Base-by-base conservation (phyloP, 2,888 invertebrate species). In the Zelleria hepariella region DNA sequence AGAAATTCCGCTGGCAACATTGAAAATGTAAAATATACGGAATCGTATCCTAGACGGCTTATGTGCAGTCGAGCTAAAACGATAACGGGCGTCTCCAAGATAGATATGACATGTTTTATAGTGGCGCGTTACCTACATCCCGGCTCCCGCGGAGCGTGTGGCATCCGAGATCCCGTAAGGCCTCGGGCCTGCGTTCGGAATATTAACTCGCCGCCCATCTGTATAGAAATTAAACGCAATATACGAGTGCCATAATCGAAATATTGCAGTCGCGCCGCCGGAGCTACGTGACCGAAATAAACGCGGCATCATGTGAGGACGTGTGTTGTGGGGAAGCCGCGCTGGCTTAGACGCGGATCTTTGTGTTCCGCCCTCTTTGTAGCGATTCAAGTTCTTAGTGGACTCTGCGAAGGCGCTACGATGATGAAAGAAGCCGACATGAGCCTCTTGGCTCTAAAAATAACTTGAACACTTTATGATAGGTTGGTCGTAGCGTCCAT, bases 151-250 rank as follows among this genome's bases (percentile, higher is more conserved):
- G 10, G 32, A 15, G 23, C 51, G 7, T 23, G 20, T 51, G 51
- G 51, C 20, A 51, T 58, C 51, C 24, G 58, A 26, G 58, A 54
- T 18, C 32, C 23, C 32, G 60, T 42, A 42, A 42, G 32, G 58
- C 52, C 57, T 52, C 53, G 27, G 15, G 20, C 32, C 2, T 53
- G 59, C 62, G 55, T 21, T 54, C 48, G 62, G 63, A 62, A 64
- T 66, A 63, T 64, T 60, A 60, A 65, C 59, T 61, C 57, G 59
- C 48, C 52, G 57, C 52, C 58, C 32, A 65, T 66, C 69, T 68
- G 67, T 63, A 65, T 64, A 67, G 67, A 66, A 68, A 70, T 70
- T 69, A 71, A 63, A 61, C 51, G 63, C 51, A 51, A 51, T 51
- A 51, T 51, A 21, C 51, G 32, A 51, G 8, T 23, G 51, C 23